phyloP scores from a whole-genome alignment of 2,888 invertebrate genomes.

The Reticulitermes lucifugus region DNA sequence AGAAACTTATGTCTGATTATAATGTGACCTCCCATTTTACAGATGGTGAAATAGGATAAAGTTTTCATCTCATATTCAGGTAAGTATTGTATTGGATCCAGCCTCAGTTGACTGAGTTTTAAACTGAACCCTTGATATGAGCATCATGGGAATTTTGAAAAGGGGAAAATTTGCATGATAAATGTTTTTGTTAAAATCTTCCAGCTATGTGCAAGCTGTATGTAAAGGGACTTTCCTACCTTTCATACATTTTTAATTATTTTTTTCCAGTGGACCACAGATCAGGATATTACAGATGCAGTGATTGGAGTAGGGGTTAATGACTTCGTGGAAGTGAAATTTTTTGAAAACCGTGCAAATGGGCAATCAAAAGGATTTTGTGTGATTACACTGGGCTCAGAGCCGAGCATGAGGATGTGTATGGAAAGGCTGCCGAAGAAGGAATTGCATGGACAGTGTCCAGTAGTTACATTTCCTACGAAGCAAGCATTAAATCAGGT shows the following conservation, averaged over 20 bases:
- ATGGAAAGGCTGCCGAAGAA: conserved; percentile 96
- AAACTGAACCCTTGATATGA: no score
- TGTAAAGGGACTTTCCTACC: no score
- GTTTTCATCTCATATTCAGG: no score
- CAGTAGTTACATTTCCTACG: conserved; percentile 94
- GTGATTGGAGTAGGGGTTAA: conserved; percentile 87
- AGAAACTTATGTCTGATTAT: no score
- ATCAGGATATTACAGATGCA: conserved; percentile 94
- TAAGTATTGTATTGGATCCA: no score
- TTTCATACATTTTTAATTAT: background rate
- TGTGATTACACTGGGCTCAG: conserved; percentile 93
- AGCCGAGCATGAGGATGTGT: conserved; percentile 87
- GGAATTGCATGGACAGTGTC: conserved; percentile 95
- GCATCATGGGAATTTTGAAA: no score
- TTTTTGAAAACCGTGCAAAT: conserved; percentile 98
- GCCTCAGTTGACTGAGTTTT: no score
- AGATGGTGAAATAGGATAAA: no score
- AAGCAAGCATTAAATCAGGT: conserved; percentile 83
- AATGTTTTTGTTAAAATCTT: no score
- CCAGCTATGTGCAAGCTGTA: no score
- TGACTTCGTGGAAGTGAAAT: conserved; percentile 98
- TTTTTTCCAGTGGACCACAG: conserved; percentile 92
- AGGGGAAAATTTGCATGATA: no score
- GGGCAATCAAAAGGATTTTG: conserved; percentile 99
- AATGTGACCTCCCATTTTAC: no score